Evolutionary conservation across 2,113 vertebrate species (phyloP), one percentile per base, ranked within the genome.

Genomic region (Riparia riparia): DNA sequence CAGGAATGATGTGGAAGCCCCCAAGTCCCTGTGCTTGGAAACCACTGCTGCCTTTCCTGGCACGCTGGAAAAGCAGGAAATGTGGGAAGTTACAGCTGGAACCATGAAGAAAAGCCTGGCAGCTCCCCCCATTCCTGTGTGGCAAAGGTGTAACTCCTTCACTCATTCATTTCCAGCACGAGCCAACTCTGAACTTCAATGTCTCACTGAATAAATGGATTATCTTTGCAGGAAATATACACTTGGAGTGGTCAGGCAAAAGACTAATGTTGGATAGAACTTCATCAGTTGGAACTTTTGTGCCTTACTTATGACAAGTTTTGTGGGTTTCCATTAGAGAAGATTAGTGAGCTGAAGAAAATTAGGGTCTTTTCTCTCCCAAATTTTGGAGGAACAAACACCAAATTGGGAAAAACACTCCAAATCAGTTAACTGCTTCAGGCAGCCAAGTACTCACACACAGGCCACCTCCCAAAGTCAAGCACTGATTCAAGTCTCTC

Each of bases 131-230:
- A 14, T 41, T 82, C 53, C 60, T 61, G 22, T 16, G 79, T 24
- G 66, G 58, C 32, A 16, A 83, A 86, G n/a, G 31, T 10, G 2
- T 9, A 63, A 63, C 60, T 64, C 8, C 21, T 26, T 41, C 54
- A 77, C 34, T 71, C 70, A 64, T 15, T 54, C 44, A 56, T 31
- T n/a, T 39, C 37, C 49, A 42, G 82, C 37, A 50, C 50, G 42
- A 89, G 34, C 34, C 51, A 71, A 1, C 17, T 66, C 83, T n/a
- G 1, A 0, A 28, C 69, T 53, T 68, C 1, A 51, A 57, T 0
- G 1, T 34, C 61, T 60, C 53, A 50, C 39, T 18, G 34, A 91
- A 74, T 22, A 78, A 63, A 73, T 3, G 5, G 28, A 58, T 54
- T 91, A 50, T 28, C 32, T 54, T 44, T 51, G 47, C 21, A 58